Evolutionary conservation across 2,888 invertebrate species (phyloP).

Genomic region (Nemotelus nigrinus): DNA sequence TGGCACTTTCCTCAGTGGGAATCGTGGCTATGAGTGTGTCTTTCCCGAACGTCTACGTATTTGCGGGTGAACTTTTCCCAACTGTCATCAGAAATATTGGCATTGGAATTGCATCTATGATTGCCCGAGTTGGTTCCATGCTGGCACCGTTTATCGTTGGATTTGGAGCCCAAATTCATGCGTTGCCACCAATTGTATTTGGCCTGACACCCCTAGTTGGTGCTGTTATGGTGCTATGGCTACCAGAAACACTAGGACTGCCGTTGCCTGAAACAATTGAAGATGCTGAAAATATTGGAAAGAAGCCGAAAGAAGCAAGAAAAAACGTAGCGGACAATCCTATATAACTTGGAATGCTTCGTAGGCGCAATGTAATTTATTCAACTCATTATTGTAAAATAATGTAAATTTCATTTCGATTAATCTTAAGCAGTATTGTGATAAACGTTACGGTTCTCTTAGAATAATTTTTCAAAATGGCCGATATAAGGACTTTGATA

Average conservation of each 20-base stretch:
- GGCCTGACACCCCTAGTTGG: conserved; percentile 75
- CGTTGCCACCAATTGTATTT: conserved; percentile 76
- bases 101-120: conserved; percentile 82
- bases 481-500: no score
- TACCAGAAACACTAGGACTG: conserved; percentile 68
- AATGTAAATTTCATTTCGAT: no score
- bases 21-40: conserved; percentile 81
- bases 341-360: background rate
- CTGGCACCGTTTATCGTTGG: conserved; percentile 81
- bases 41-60: conserved; percentile 84
- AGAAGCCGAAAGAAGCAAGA: conserved; percentile 52
- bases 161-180: conserved; percentile 66
- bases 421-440: no score
- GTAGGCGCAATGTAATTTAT: background rate
- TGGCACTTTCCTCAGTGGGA: conserved; percentile 76
- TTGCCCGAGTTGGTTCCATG: conserved; percentile 85
- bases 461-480: no score
- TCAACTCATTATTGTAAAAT: no score
- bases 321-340: background rate
- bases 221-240: conserved; percentile 71
- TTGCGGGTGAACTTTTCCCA: conserved; percentile 85
- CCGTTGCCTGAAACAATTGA: conserved; percentile 80
- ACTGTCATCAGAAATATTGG: conserved; percentile 85
- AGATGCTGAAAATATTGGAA: conserved; percentile 74
- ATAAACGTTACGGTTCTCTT: no score